phyloP scores from a whole-genome alignment of 1,140 invertebrate species.

The Drosophila suzukii region DNA sequence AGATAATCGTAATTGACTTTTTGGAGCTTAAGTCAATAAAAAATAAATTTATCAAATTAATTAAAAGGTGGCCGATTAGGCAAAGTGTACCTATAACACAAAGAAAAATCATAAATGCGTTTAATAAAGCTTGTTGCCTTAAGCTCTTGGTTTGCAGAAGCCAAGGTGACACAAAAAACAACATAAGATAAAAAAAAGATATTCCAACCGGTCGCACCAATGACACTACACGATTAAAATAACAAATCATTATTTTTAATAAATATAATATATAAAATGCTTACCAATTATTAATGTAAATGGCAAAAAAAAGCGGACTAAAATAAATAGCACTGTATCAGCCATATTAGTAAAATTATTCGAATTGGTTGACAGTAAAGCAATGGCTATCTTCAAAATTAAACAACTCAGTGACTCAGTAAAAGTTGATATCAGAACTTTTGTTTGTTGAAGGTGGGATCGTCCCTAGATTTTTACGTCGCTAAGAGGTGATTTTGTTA shows the following conservation, averaged over 20 bases:
- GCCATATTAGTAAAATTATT: constrained; percentile 18
- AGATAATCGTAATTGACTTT: neutral
- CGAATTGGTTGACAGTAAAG: neutral
- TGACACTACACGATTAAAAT: constrained; percentile 11
- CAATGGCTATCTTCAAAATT: neutral
- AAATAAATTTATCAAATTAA: constrained; percentile 35
- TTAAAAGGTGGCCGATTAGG: constrained; percentile 23
- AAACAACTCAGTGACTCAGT: too few relatives aligned
- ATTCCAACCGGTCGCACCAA: constrained; percentile 49
- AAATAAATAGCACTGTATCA: constrained; percentile 16
- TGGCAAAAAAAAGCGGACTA: constrained; percentile 49
- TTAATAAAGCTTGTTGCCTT: constrained; percentile 2
- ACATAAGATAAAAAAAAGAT: constrained; percentile 46
- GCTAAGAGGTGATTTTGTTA: too few relatives aligned
- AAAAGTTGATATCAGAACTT: too few relatives aligned
- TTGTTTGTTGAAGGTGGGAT: too few relatives aligned
- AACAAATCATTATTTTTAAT: neutral
- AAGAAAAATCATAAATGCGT: constrained; percentile 22
- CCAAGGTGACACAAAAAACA: constrained; percentile 63
- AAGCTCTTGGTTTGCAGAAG: constrained; percentile 29
- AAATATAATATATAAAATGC: neutral
- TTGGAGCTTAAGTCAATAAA: constrained; percentile 1
- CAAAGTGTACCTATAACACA: constrained; percentile 21
- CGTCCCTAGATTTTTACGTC: too few relatives aligned
- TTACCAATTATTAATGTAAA: constrained; percentile 50